These are phyloP conservation scores for Channa argus DNA, from an alignment of 2,113 vertebrate species.

Conservation along the genomic window DNA sequence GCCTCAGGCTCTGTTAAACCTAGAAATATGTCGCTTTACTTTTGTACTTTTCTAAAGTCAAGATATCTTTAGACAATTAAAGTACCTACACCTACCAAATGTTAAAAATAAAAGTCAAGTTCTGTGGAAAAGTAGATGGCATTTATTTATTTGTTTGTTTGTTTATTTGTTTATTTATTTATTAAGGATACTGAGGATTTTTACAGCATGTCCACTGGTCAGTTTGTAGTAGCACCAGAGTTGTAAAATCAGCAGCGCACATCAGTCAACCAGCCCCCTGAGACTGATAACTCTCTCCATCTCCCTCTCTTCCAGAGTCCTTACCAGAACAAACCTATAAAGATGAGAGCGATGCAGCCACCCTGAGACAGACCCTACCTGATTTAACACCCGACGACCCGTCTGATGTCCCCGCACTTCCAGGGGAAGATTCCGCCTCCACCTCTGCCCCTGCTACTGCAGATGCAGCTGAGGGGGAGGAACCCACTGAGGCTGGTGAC, in stretches of 20 bases:
- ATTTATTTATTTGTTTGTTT: too few species aligned
- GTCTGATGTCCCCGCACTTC: conserved; percentile 88
- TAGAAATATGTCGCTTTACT: too few species aligned
- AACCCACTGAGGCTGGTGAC: conserved; percentile 83
- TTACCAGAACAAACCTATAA: conserved; percentile 84
- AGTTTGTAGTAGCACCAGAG: not conserved
- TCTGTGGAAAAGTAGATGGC: not conserved
- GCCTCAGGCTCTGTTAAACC: too few species aligned
- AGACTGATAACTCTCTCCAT: conserved; percentile 27
- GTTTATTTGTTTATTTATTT: too few species aligned
- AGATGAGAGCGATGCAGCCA: conserved; percentile 92
- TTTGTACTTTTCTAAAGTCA: too few species aligned
- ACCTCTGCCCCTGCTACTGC: conserved; percentile 48
- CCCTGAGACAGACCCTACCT: conserved; percentile 94
- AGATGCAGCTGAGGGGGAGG: conserved; percentile 80
- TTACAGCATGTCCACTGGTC: not conserved
- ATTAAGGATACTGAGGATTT: conserved; percentile 8
- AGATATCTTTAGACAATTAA: too few species aligned
- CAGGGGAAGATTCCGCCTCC: conserved; percentile 80
- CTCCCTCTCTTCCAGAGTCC: conserved; percentile 80
- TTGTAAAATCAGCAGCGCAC: conserved; percentile 1
- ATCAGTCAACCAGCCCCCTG: not conserved
- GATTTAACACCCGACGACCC: conserved; percentile 95
- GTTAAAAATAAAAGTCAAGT: not conserved
- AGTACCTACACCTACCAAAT: not conserved